Conservation (phyloP, 2,797 vertebrate genomes). For the Lepilemur septentrionalis region DNA sequence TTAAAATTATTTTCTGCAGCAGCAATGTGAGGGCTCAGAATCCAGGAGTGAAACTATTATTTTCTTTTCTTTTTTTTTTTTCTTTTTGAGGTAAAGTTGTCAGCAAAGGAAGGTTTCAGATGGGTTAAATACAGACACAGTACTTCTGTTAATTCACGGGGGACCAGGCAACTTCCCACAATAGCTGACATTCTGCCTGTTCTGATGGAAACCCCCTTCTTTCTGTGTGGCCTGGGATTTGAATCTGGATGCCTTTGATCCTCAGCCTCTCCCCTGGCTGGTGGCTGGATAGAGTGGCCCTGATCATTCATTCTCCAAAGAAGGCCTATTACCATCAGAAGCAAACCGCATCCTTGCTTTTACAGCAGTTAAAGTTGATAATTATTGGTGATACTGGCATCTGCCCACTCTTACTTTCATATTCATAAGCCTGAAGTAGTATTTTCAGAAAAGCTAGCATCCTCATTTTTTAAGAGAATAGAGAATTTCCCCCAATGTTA, state of each 20-base stretch:
- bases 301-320: constrained; percentile 13
- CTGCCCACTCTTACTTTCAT: not conserved
- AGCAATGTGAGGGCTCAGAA: constrained; percentile 73
- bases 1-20: constrained; percentile 82
- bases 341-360: constrained; percentile 38
- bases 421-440: constrained; percentile 25
- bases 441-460: not conserved
- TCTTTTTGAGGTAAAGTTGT: not conserved
- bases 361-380: constrained; percentile 29
- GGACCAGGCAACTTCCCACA: not conserved
- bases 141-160: not conserved
- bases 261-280: not conserved
- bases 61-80: constrained; percentile 73
- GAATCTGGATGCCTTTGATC: constrained; percentile 1
- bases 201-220: constrained; percentile 46
- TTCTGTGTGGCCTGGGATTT: constrained; percentile 53
- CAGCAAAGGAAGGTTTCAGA: constrained; percentile 50
- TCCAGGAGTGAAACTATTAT: constrained; percentile 77
- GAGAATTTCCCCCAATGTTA: not conserved
- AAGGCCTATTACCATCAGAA: not conserved
- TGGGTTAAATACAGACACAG: not conserved
- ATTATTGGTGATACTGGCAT: constrained; percentile 44
- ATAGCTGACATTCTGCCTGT: constrained; percentile 47
- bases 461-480: not conserved
- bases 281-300: not conserved